A percentile compares a stretch with the other conserved stretches of the same genome.
These are phyloP conservation scores for Leptarthrus brevirostris DNA, from an alignment of 2,888 invertebrate genomes.

Conservation along the genomic window DNA sequence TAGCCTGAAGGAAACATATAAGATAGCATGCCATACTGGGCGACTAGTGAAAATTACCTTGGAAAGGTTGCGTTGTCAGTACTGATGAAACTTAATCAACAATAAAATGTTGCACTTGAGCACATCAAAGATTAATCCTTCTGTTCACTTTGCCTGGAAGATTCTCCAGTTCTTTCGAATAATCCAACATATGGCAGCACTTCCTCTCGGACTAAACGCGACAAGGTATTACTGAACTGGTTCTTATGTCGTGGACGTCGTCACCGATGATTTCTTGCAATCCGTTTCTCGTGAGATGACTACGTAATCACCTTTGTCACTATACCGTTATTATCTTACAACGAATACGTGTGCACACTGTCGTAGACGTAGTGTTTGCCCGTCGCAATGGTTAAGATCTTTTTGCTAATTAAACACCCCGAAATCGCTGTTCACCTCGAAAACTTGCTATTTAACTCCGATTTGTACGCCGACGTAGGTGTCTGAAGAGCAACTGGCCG, in stretches of 20 bases:
- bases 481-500: constrained; percentile 15
- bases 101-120: constrained; percentile 8
- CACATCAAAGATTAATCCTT: background rate
- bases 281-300: background rate
- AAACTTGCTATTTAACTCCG: background rate
- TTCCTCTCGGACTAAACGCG: background rate
- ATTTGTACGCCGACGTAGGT: background rate
- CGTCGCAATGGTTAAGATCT: no score
- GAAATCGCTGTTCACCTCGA: no score
- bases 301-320: constrained; percentile 29
- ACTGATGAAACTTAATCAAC: background rate
- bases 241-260: constrained; percentile 22
- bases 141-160: background rate
- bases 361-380: no score
- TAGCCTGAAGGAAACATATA: no score
- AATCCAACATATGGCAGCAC: constrained; percentile 31
- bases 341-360: background rate
- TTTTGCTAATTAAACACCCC: no score
- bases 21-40: no score
- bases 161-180: background rate
- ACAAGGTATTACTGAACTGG: constrained; percentile 17
- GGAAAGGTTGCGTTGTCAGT: background rate
- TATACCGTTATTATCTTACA: constrained; percentile 41
- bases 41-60: constrained; percentile 15
- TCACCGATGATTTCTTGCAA: constrained; percentile 24